Percentiles rank a stretch among this genome's conserved stretches.
These are phyloP conservation scores for Palythoa grandiflora DNA, from an alignment of 92 coral and sea anemone genomes.

Conservation along the genomic window DNA sequence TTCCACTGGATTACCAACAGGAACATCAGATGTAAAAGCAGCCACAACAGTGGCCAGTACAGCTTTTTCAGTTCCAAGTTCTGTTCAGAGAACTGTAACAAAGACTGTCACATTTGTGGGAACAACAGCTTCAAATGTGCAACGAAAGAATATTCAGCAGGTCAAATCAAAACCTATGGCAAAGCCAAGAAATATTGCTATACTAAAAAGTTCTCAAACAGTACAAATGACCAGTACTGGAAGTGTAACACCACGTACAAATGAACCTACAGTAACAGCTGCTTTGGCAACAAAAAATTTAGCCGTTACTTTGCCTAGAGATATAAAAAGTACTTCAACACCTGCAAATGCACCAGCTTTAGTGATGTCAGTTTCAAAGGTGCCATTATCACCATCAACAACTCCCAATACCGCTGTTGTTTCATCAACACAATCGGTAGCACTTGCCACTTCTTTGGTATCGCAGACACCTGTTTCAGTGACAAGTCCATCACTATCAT, in stretches of 20 bases:
- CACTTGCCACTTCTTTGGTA: slow-evolving; percentile 27
- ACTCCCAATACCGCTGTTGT: slow-evolving; percentile 55
- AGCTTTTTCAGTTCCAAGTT: not conserved
- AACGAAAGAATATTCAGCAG: not conserved
- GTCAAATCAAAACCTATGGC: not conserved
- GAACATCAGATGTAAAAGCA: not conserved
- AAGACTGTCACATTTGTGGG: not conserved
- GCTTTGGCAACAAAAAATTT: slow-evolving; percentile 29
- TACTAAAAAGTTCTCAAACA: not conserved
- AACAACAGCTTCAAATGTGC: not conserved
- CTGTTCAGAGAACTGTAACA: slow-evolving; percentile 8
- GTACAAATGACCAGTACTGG: not conserved
- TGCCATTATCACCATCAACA: slow-evolving; percentile 36
- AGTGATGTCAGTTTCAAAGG: slow-evolving; percentile 35
- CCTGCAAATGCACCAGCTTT: slow-evolving; percentile 26
- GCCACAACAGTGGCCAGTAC: not conserved
- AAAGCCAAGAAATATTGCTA: not conserved
- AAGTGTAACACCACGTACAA: not conserved
- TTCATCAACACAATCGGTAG: slow-evolving; percentile 33
- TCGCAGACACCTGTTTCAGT: not conserved
- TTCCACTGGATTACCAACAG: not conserved
- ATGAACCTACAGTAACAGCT: not conserved
- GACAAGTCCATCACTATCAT: not conserved
- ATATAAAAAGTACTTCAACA: slow-evolving; percentile 12
- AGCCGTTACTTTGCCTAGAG: slow-evolving; percentile 28